Conservation (phyloP, 2,797 vertebrate species). For the Simalia tracyae region DNA sequence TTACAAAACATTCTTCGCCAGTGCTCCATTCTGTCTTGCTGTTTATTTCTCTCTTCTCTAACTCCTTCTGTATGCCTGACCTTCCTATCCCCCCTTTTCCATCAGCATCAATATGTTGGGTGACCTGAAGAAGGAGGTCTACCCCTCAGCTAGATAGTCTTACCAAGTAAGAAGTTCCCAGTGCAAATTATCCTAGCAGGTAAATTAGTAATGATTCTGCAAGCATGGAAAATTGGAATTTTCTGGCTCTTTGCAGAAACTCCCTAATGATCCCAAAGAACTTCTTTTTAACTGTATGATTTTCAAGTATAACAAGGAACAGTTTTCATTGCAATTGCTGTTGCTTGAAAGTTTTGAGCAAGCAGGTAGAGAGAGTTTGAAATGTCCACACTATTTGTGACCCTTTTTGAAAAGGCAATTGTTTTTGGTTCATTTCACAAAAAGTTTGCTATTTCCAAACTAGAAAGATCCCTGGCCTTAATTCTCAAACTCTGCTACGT, state of each 20-base stretch:
- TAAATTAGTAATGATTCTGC: not conserved
- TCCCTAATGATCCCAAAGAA: not conserved
- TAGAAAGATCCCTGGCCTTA: not conserved
- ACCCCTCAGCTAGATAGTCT: not conserved
- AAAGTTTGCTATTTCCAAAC: not conserved
- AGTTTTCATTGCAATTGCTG: not conserved
- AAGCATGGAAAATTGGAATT: not conserved
- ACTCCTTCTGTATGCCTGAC: not conserved
- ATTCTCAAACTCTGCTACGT: slow-evolving; percentile 3
- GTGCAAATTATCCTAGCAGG: too few species aligned
- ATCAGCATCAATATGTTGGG: not conserved
- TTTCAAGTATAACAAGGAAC: not conserved
- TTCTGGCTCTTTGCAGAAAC: not conserved
- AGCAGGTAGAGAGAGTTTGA: not conserved
- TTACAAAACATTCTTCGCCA: not conserved
- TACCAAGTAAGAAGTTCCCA: not conserved
- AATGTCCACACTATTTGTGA: not conserved
- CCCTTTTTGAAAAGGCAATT: not conserved
- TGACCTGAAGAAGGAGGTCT: not conserved
- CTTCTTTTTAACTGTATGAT: not conserved
- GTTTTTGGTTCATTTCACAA: not conserved
- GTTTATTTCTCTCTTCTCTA: not conserved
- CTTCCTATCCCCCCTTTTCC: not conserved
- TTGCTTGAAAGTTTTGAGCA: not conserved
- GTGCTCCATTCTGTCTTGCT: not conserved